Conservation (phyloP, 2,888 invertebrate genomes). For the Girardia tigrina region DNA sequence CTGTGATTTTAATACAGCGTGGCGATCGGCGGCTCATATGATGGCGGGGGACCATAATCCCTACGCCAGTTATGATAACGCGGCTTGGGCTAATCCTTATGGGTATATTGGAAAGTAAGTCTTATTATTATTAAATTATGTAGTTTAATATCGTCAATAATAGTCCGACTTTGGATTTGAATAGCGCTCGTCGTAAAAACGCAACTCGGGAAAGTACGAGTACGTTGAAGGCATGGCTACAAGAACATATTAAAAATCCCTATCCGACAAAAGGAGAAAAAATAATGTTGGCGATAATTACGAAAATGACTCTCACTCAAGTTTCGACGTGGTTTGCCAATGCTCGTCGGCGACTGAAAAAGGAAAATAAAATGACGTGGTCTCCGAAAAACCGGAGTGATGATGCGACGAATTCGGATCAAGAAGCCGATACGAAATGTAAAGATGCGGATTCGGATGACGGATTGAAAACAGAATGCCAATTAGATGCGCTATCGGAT, state of each 20-base stretch:
- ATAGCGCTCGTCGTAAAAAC: slow-evolving; percentile 65
- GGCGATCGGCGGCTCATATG: slow-evolving; percentile 16
- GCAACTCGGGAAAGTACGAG: slow-evolving; percentile 91
- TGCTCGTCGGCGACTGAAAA: slow-evolving; percentile 76
- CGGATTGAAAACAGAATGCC: not conserved
- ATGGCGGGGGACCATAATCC: not conserved
- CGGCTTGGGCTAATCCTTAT: slow-evolving; percentile 2
- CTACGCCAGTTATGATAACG: not conserved
- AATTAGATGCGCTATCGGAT: not conserved
- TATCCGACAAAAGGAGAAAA: slow-evolving; percentile 90
- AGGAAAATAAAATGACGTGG: slow-evolving; percentile 96
- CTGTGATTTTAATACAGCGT: not conserved
- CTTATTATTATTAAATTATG: not conserved
- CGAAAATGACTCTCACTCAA: slow-evolving; percentile 77
- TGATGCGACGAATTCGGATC: slow-evolving; percentile 21
- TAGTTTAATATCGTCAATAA: not conserved
- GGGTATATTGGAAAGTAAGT: slow-evolving; percentile 19
- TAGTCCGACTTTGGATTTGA: slow-evolving; percentile 26
- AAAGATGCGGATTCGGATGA: slow-evolving; percentile 18
- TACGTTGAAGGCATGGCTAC: slow-evolving; percentile 88
- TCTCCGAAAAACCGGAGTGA: slow-evolving; percentile 59
- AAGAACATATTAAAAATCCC: slow-evolving; percentile 87
- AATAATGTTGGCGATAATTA: slow-evolving; percentile 82
- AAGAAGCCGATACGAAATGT: slow-evolving; percentile 13
- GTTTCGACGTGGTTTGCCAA: slow-evolving; percentile 95